Evolutionary conservation across 1,140 invertebrate species (phyloP).

Genomic region (Pteromalus puparum): DNA sequence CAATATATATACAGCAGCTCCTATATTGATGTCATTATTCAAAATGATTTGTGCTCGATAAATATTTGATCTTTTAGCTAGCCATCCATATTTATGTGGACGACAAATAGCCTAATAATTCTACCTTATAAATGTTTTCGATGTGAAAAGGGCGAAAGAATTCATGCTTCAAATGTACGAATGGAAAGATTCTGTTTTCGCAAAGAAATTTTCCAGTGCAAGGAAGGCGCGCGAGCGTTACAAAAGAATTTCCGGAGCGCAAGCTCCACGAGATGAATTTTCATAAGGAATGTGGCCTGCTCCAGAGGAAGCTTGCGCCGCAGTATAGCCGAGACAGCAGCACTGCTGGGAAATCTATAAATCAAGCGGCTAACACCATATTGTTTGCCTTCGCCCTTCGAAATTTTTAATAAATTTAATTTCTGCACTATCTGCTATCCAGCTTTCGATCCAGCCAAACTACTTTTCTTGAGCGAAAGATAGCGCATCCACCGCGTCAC

Average conservation of each 20-base stretch:
- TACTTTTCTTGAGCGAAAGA: slow-evolving; percentile 54
- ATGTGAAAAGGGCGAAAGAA: background rate
- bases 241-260: slow-evolving; percentile 2
- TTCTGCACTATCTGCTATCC: slow-evolving; percentile 8
- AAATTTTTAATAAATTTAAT: slow-evolving; percentile 35
- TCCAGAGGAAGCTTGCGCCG: background rate
- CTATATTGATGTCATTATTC: background rate
- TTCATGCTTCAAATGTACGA: slow-evolving; percentile 15
- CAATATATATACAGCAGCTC: too few species aligned
- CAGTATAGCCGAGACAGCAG: too few species aligned
- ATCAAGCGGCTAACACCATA: background rate
- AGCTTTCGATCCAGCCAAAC: slow-evolving; percentile 50
- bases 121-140: too few species aligned
- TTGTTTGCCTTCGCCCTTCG: background rate
- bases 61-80: background rate
- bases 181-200: slow-evolving; percentile 12
- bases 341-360: slow-evolving; percentile 28
- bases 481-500: too few species aligned
- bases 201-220: background rate
- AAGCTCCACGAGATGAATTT: slow-evolving; percentile 30
- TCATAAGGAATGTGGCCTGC: slow-evolving; percentile 9
- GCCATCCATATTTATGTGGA: too few species aligned
- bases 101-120: too few species aligned
- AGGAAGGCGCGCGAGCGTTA: background rate
- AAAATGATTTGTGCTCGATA: background rate